phyloP scores from a whole-genome alignment of 2,113 vertebrate species.

The Callionymus lyra region DNA sequence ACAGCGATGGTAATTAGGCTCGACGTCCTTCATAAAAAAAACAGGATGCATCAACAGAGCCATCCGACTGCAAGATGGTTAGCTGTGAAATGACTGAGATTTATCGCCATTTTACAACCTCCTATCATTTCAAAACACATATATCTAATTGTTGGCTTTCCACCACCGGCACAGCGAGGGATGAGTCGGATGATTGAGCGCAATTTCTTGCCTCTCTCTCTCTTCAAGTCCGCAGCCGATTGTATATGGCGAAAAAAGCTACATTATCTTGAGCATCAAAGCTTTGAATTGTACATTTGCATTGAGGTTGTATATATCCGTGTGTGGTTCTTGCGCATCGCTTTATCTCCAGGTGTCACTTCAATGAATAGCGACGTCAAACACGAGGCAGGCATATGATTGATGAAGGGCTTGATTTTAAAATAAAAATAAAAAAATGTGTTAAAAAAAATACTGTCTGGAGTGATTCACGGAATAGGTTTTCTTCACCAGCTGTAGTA shows the following conservation, averaged over 20 bases:
- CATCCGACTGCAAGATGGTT: slow-evolving; percentile 46
- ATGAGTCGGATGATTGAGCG: slow-evolving; percentile 28
- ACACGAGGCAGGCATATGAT: slow-evolving; percentile 36
- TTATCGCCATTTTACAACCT: slow-evolving; percentile 61
- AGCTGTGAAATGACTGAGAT: slow-evolving; percentile 54
- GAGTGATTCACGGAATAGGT: no score
- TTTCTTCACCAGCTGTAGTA: no score
- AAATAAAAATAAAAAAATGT: slow-evolving; percentile 11
- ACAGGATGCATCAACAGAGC: slow-evolving; percentile 35
- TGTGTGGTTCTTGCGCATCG: neutral
- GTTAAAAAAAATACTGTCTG: no score
- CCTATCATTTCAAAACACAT: slow-evolving; percentile 55
- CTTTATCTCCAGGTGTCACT: slow-evolving; percentile 5
- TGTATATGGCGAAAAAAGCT: slow-evolving; percentile 3
- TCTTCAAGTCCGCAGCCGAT: no score
- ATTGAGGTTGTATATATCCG: neutral
- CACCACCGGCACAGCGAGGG: slow-evolving; percentile 27
- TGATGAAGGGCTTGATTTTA: slow-evolving; percentile 51
- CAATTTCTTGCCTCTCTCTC: neutral
- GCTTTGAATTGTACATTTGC: neutral
- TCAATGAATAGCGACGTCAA: slow-evolving; percentile 11
- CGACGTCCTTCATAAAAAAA: slow-evolving; percentile 45
- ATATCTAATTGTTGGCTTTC: slow-evolving; percentile 53
- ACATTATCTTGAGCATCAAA: slow-evolving; percentile 11
- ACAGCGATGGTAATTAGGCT: slow-evolving; percentile 35